Conservation (phyloP, 2,113 vertebrate species). For the Datnioides undecimradiatus region DNA sequence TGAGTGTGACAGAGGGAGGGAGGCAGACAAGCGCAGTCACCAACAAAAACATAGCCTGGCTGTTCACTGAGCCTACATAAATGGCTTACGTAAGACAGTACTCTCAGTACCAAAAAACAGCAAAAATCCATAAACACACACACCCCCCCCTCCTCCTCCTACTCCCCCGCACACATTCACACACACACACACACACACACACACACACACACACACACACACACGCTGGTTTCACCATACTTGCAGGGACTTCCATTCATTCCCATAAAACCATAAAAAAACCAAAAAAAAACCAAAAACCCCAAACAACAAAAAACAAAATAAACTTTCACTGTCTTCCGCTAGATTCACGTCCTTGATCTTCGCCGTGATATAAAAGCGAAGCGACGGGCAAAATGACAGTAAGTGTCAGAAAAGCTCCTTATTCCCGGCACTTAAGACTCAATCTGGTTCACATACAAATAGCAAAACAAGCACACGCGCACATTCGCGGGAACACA, state of each 20-base stretch:
- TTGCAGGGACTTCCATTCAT: constrained; percentile 40
- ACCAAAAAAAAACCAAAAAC: too few relatives aligned
- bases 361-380: not conserved
- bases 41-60: constrained; percentile 84
- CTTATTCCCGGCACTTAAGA: constrained; percentile 10
- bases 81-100: constrained; percentile 94
- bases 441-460: constrained; percentile 43
- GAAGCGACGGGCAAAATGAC: not conserved
- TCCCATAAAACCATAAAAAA: constrained; percentile 15
- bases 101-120: constrained; percentile 92
- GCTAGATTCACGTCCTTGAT: not conserved
- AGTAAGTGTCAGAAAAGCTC: not conserved
- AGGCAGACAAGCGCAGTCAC: constrained; percentile 75
- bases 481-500: constrained; percentile 56
- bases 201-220: constrained; percentile 1
- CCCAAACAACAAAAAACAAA: too few relatives aligned
- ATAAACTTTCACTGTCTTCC: constrained; percentile 5
- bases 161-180: constrained; percentile 5
- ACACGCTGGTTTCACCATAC: not conserved
- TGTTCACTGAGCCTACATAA: constrained; percentile 90
- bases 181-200: constrained; percentile 71
- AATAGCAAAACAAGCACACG: constrained; percentile 46
- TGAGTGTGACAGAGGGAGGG: constrained; percentile 51
- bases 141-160: not conserved
- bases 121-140: constrained; percentile 88